Evolutionary conservation across 2,113 vertebrate genomes (phyloP).

Genomic region (Zosterops borbonicus): DNA sequence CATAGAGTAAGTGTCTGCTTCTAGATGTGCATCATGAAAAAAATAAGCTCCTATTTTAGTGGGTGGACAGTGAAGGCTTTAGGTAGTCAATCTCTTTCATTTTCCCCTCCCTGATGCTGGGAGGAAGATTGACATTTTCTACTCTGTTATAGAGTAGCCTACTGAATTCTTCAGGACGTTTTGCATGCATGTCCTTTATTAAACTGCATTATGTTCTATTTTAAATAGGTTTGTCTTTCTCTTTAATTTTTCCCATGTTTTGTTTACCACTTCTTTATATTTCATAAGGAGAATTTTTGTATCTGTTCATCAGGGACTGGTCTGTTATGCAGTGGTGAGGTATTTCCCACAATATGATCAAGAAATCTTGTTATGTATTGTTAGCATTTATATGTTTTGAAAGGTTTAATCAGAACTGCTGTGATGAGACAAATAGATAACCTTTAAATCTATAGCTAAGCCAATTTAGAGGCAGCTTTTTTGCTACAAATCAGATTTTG

Average conservation of each 20-base stretch:
- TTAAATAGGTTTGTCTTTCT: not conserved
- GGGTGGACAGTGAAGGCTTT: not conserved
- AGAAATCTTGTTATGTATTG: not conserved
- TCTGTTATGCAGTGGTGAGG: not conserved
- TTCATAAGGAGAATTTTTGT: not conserved
- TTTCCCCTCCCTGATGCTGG: not conserved
- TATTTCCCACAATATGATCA: not conserved
- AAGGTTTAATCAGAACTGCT: not conserved
- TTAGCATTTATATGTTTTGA: not conserved
- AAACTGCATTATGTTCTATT: not conserved
- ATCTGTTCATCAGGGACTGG: not conserved
- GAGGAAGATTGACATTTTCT: not conserved
- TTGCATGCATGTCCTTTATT: not conserved
- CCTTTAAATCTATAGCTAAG: conserved; percentile 17
- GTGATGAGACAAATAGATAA: conserved; percentile 1
- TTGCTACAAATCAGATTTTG: not conserved
- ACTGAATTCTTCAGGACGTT: not conserved
- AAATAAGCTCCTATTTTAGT: not conserved
- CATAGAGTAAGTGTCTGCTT: not conserved
- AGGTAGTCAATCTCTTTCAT: not conserved
- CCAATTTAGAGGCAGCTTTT: not conserved
- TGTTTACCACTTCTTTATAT: conserved; percentile 9
- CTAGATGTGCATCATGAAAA: not conserved
- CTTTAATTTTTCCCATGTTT: not conserved
- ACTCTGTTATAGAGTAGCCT: not conserved